Percentiles rank a stretch among this genome's conserved stretches.
Evolutionary conservation across 2,797 vertebrate genomes (phyloP).

Genomic region (Falco biarmicus): DNA sequence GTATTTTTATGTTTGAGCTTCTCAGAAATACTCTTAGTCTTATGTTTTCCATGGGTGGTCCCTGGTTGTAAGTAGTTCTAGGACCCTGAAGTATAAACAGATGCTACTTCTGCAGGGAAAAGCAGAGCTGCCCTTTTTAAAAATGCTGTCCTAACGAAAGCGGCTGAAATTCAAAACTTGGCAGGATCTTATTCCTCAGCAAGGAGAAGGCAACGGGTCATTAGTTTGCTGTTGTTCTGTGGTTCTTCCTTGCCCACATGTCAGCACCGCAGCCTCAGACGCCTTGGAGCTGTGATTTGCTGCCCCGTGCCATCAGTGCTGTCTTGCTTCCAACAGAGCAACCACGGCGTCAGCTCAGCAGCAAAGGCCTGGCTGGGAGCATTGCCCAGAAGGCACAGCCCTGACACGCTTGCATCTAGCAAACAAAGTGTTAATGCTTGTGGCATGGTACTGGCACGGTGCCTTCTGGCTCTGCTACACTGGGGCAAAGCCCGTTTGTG

Average conservation of each 20-base stretch:
- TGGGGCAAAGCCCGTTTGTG: not conserved
- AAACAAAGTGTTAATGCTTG: not conserved
- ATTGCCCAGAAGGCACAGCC: not conserved
- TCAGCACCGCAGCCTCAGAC: not conserved
- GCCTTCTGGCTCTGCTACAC: not conserved
- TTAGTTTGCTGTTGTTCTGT: not conserved
- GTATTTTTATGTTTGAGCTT: not conserved
- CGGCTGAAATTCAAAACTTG: not conserved
- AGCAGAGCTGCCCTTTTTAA: not conserved
- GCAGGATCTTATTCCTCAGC: not conserved
- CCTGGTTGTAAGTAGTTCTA: not conserved
- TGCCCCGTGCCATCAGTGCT: not conserved
- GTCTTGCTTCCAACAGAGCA: not conserved
- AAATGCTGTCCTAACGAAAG: not conserved
- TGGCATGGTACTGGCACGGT: accelerated
- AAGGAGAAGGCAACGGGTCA: not conserved
- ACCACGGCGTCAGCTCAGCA: not conserved
- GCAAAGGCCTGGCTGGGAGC: not conserved
- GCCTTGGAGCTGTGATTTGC: not conserved
- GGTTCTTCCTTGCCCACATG: not conserved
- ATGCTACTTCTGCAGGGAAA: not conserved
- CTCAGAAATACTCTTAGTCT: not conserved
- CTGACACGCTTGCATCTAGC: not conserved
- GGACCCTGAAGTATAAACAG: not conserved
- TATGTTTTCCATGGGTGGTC: not conserved